Base-by-base conservation (phyloP, 2,888 invertebrate species). In the Melipona bicolor region DNA sequence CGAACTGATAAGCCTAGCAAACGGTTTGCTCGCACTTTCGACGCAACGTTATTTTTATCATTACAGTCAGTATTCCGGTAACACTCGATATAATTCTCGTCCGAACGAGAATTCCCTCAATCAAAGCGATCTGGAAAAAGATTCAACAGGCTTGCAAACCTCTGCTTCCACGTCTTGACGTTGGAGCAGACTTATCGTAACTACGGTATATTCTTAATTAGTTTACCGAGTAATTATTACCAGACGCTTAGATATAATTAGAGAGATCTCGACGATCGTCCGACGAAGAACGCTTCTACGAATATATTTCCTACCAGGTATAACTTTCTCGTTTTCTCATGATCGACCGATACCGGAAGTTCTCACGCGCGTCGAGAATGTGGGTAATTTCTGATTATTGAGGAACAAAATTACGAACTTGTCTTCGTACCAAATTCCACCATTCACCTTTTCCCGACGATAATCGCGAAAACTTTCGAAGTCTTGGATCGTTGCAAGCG, bases 291-390 rank as follows among this genome's bases (percentile, higher is more conserved):
- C 52, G 61, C 24, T 71, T 67, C 67, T 54, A 61, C 69, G 72
- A 32, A 78, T 67, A 62, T 73, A n/a, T 49, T 73, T 52, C 70
- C 65, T 69, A 27, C 59, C 32, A 27, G 61, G 15, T 36, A 75
- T 81, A 70, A 85, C 86, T 86, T 85, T 86, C 86, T 77, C 86
- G 77, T 67, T 83, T 72, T 77, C 62, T 52, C 50, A 52, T 50
- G n/a, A 77, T 85, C 79, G 74, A 54, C 64, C 68, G 72, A 79
- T 77, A 75, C 68, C 77, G 85, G 82, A 85, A 84, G 80, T 15
- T 50, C 54, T 59, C 59, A 13, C n/a, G 61, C n/a, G n/a, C 11
- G 9, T n/a, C 64, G 24, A 27, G 50, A 43, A 4, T 19, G n/a
- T 9, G 5, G 61, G 24, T 52, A 52, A 79, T 83, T 79, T 74